Conservation (phyloP, 2,888 invertebrate genomes). For the Drosophila parthenogenetica region DNA sequence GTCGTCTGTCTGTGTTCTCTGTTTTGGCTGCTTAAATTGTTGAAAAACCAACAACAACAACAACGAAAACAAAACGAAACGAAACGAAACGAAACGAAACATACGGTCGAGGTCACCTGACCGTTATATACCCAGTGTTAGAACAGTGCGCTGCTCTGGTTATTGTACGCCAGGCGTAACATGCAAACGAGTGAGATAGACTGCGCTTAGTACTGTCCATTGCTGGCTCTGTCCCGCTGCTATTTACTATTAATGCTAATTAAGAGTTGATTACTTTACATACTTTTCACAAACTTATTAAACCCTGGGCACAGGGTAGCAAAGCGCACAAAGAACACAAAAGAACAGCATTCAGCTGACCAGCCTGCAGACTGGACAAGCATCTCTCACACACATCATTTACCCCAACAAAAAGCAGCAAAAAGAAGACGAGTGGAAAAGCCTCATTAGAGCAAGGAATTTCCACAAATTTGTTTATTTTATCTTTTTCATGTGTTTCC, state of each 20-base stretch:
- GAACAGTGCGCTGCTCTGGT: not conserved
- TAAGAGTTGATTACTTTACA: too few relatives aligned
- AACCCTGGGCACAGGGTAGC: not conserved
- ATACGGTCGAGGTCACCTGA: constrained; percentile 8
- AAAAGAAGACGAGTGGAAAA: constrained; percentile 4
- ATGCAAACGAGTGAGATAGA: too few relatives aligned
- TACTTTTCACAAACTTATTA: too few relatives aligned
- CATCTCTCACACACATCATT: constrained; percentile 30
- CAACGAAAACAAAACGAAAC: not conserved
- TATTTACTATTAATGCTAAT: too few relatives aligned
- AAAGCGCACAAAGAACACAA: constrained; percentile 18
- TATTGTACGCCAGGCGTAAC: not conserved
- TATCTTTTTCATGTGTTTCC: too few relatives aligned
- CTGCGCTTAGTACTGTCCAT: too few relatives aligned
- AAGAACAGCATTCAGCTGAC: constrained; percentile 6
- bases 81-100: too few relatives aligned
- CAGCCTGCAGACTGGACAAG: constrained; percentile 1
- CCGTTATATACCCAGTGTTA: not conserved
- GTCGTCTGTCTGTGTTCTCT: constrained; percentile 18
- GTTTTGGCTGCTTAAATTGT: constrained; percentile 50
- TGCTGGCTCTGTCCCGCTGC: too few relatives aligned
- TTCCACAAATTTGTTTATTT: not conserved
- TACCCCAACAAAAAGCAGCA: not conserved
- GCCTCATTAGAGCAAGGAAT: not conserved
- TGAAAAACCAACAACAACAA: constrained; percentile 26